These are phyloP conservation scores for Hormiphora californensis DNA, from an alignment of 37 sponge, comb jelly and placozoan species.

Conservation along the genomic window DNA sequence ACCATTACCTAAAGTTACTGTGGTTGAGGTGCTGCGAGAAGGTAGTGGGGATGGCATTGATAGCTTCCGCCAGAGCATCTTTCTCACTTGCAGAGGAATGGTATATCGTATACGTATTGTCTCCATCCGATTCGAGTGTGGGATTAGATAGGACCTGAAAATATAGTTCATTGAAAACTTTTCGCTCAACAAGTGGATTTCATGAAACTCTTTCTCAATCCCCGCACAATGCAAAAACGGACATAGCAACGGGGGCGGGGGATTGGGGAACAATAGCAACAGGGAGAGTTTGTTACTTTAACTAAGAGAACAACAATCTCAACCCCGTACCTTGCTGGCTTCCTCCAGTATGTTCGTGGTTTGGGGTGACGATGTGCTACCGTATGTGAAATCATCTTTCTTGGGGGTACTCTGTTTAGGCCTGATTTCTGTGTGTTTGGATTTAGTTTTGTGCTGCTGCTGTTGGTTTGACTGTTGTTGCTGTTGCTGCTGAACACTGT, in stretches of 20 bases:
- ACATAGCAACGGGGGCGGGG: too few species aligned
- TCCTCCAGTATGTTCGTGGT: conserved; percentile 48
- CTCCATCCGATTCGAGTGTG: neutral
- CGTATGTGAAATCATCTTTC: neutral
- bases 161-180: too few species aligned
- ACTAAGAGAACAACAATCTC: neutral
- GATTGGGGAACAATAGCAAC: neutral
- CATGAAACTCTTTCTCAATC: too few species aligned
- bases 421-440: conserved; percentile 33
- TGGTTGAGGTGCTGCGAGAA: conserved; percentile 28
- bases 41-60: conserved; percentile 39
- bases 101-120: neutral
- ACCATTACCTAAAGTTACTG: neutral
- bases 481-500: neutral
- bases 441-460: conserved; percentile 1
- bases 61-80: conserved; percentile 32
- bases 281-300: neutral
- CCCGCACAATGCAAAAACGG: too few species aligned
- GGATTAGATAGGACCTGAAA: conserved; percentile 31
- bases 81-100: neutral
- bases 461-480: too few species aligned
- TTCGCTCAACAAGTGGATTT: too few species aligned
- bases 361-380: conserved; percentile 10
- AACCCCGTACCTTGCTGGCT: conserved; percentile 46
- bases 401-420: conserved; percentile 22